Evolutionary conservation across 2,888 invertebrate genomes (phyloP).

Genomic region (Physocephala rufipes): DNA sequence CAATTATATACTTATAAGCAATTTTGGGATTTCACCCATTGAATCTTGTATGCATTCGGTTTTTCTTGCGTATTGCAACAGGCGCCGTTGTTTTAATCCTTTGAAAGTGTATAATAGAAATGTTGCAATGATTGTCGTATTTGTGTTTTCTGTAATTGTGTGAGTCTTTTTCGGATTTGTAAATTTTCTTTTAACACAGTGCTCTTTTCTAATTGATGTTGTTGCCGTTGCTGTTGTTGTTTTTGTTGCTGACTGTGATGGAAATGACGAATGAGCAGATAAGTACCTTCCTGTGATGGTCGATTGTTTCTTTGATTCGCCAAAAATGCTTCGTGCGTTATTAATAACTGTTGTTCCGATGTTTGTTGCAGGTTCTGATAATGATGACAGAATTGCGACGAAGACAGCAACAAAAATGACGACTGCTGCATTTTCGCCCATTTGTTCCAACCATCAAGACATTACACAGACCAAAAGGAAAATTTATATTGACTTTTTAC

Average conservation of each 20-base stretch:
- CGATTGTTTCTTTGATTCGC: conserved; percentile 40
- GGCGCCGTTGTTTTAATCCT: conserved; percentile 17
- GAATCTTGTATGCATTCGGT: conserved; percentile 20
- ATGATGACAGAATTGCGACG: conserved; percentile 56
- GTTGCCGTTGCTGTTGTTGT: conserved; percentile 35
- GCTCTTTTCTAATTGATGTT: conserved; percentile 5
- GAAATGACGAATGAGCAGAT: conserved; percentile 25
- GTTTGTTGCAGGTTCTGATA: conserved; percentile 49
- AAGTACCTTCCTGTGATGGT: conserved; percentile 37
- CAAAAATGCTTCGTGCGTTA: conserved; percentile 15
- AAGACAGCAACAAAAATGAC: conserved; percentile 57
- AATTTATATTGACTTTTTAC: conserved; percentile 44
- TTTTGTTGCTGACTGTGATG: conserved; percentile 31
- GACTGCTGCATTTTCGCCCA: conserved; percentile 62
- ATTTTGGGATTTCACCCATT: conserved; percentile 10
- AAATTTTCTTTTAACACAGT: conserved; percentile 1
- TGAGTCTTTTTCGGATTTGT: neutral
- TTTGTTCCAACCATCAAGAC: conserved; percentile 59
- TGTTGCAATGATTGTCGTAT: conserved; percentile 19
- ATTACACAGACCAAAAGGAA: conserved; percentile 52
- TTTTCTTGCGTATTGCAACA: conserved; percentile 29
- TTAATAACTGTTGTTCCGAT: conserved; percentile 38
- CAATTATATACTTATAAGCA: conserved; percentile 9
- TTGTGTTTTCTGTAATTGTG: conserved; percentile 12
- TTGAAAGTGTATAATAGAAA: conserved; percentile 2